Evolutionary conservation across 2,113 vertebrate genomes (phyloP).

Genomic region (Python bivittatus): DNA sequence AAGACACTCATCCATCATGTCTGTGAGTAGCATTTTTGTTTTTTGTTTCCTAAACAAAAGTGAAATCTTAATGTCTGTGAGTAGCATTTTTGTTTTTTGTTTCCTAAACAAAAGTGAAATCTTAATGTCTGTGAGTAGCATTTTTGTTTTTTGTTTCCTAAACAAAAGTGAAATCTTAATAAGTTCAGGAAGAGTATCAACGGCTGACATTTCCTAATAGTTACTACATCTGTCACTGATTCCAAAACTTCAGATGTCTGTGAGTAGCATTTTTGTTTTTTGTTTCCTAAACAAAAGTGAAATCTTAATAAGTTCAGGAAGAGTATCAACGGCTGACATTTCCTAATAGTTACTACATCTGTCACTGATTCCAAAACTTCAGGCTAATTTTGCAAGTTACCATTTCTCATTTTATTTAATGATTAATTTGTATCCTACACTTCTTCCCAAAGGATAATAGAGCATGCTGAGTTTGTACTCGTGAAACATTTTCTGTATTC

Average conservation of each 20-base stretch:
- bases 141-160: conserved; percentile 1
- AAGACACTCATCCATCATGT: not conserved
- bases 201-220: not conserved
- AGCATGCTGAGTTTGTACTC: not conserved
- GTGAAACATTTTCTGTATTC: not conserved
- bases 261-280: not conserved
- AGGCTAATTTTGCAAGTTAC: not conserved
- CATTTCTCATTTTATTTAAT: not conserved
- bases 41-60: conserved; percentile 1
- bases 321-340: not conserved
- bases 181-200: not conserved
- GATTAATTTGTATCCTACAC: conserved; percentile 9
- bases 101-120: not conserved
- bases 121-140: not conserved
- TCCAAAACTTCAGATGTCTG: not conserved
- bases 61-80: not conserved
- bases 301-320: not conserved
- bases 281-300: conserved; percentile 1
- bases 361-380: not conserved
- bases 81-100: not conserved
- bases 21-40: not conserved
- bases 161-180: not conserved
- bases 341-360: not conserved
- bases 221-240: not conserved
- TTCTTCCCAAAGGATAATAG: conserved; percentile 33